These are phyloP conservation scores for Ardeotis arabs DNA, from an alignment of 2,113 vertebrate genomes.

Conservation along the genomic window DNA sequence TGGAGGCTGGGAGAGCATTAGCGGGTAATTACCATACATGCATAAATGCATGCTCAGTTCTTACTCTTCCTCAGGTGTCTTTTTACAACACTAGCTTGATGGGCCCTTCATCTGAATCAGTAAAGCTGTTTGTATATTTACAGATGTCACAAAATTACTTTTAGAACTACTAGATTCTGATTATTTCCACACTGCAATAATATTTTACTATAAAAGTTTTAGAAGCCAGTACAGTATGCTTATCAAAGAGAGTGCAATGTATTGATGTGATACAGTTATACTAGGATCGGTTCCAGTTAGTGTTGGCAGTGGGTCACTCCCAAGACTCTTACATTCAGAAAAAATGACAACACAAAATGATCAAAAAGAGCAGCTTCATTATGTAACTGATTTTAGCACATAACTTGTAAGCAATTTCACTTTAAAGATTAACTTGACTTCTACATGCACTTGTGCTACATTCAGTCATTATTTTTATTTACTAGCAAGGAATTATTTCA, in stretches of 20 bases:
- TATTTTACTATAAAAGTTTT: not conserved
- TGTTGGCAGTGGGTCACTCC: not conserved
- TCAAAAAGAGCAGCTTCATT: not conserved
- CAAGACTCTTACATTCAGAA: not conserved
- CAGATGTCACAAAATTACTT: not conserved
- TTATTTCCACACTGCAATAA: not conserved
- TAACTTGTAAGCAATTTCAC: not conserved
- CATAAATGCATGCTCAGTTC: not conserved
- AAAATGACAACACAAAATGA: not conserved
- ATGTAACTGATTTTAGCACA: not conserved
- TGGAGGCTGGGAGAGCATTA: not conserved
- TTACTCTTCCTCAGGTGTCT: not conserved
- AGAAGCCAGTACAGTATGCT: not conserved
- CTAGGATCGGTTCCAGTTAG: not conserved
- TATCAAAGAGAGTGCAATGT: not conserved
- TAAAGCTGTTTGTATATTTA: not conserved
- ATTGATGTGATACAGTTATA: not conserved
- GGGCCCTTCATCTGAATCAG: not conserved
- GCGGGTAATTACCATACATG: not conserved
- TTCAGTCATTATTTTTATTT: not conserved
- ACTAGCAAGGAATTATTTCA: not conserved
- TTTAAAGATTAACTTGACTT: not conserved
- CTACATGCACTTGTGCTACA: not conserved
- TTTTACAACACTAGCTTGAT: not conserved
- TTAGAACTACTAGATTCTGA: not conserved